Base-by-base conservation (phyloP, 2,888 invertebrate species). In the Amorpha juglandis region DNA sequence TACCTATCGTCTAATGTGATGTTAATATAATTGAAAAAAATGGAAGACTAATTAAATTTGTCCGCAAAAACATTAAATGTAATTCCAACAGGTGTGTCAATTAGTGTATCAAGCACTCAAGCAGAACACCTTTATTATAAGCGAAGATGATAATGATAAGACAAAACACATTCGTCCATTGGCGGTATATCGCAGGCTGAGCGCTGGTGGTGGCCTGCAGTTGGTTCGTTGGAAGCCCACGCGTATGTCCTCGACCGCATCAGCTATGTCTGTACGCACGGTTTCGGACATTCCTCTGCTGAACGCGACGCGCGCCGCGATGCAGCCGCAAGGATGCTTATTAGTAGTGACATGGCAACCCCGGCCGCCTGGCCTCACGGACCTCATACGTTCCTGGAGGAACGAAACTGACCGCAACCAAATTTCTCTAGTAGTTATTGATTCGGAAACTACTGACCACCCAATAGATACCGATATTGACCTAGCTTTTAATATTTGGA, bases 371-470 rank as follows among this genome's bases (percentile, higher is more conserved):
- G 76, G 77, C 3, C 71, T 81, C 9, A 77, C 71, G 19, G 69
- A 74, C 19, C 69, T 81, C 8, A 67, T 82, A 7, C 71, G 63
- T 6, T 35, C 65, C 27, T 81, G 82, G 82, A 72, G 77, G 50
- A 74, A 64, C 62, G 74, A 77, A 53, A 6, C 65, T 4, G 66
- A 58, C 33, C 65, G 66, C n/a, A 81, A 76, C 52, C 70, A 71
- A 21, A 67, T 81, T 4, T 53, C 69, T 38, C 45, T 80, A 0
- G 62, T 80, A 0, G 71, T 76, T 71, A 51, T 75, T 4, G 68
- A 71, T 35, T 16, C 64, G 38, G 47, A 11, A 16, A 38, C 14
- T 38, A 21, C 7, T 48, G 64, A 65, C 6, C 21, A 48, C 0
- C 6, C 16, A 8, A 55, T 64, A 14, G 19, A 48, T 9, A 38